phyloP scores from a whole-genome alignment of 1,140 invertebrate species.

The Tribolium castaneum region DNA sequence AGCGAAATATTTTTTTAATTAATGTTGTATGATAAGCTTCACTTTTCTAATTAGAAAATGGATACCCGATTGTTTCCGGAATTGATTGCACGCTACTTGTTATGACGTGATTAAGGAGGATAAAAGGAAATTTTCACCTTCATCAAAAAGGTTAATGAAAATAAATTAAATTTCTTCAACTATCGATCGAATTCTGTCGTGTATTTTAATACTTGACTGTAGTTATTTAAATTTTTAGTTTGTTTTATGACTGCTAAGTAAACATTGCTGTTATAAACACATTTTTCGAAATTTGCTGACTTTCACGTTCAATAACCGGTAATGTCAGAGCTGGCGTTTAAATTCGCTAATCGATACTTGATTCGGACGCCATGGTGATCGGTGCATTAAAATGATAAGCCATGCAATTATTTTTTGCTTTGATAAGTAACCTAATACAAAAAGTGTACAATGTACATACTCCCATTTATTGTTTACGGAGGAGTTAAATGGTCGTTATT shows the following conservation, averaged over 20 bases:
- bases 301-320: neutral
- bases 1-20: neutral
- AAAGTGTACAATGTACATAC: neutral
- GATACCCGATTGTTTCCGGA: neutral
- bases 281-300: neutral
- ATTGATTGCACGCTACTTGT: neutral
- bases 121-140: neutral
- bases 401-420: neutral
- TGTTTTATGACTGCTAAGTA: no score
- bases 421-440: constrained; percentile 13
- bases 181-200: neutral
- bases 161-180: neutral
- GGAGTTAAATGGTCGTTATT: neutral
- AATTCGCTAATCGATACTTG: constrained; percentile 11
- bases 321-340: neutral
- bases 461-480: neutral
- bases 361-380: constrained; percentile 2
- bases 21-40: neutral
- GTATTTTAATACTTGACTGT: no score
- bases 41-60: neutral
- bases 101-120: neutral
- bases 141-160: neutral
- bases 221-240: no score
- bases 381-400: neutral
- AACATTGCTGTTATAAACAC: neutral